These are phyloP conservation scores for Eupristina koningsbergeri DNA, from an alignment of 1,140 invertebrate species.

Conservation along the genomic window DNA sequence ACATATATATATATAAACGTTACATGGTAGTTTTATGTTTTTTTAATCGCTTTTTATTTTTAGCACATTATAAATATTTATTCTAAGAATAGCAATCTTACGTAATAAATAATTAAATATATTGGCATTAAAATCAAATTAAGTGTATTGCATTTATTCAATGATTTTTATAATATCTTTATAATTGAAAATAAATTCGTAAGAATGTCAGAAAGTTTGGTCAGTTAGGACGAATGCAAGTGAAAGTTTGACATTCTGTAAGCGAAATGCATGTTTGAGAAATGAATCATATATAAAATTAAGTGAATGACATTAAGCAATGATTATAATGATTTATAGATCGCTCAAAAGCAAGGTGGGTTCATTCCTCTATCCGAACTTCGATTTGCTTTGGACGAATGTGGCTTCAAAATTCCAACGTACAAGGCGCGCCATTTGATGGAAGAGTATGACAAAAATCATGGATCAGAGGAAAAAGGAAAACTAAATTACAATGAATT, in stretches of 20 bases:
- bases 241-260: not conserved
- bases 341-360: conserved; percentile 93
- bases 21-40: too few species aligned
- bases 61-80: too few species aligned
- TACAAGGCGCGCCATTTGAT: conserved; percentile 94
- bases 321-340: conserved; percentile 72
- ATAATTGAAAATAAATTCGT: too few species aligned
- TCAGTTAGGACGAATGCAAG: too few species aligned
- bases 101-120: too few species aligned
- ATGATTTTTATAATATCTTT: too few species aligned
- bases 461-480: conserved; percentile 80
- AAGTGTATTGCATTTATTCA: too few species aligned
- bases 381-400: conserved; percentile 89
- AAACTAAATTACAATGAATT: conserved; percentile 90
- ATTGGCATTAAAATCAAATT: too few species aligned
- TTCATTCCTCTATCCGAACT: conserved; percentile 92
- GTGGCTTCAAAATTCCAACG: conserved; percentile 93
- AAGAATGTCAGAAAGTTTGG: too few species aligned
- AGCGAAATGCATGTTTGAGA: not conserved
- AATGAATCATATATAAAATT: not conserved
- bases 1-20: too few species aligned
- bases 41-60: too few species aligned
- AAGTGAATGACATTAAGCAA: not conserved
- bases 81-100: too few species aligned
- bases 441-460: conserved; percentile 87